Evolutionary conservation across 2,888 invertebrate species (phyloP), one percentile per base, ranked within the genome.

Genomic region (Brenthis daphne): DNA sequence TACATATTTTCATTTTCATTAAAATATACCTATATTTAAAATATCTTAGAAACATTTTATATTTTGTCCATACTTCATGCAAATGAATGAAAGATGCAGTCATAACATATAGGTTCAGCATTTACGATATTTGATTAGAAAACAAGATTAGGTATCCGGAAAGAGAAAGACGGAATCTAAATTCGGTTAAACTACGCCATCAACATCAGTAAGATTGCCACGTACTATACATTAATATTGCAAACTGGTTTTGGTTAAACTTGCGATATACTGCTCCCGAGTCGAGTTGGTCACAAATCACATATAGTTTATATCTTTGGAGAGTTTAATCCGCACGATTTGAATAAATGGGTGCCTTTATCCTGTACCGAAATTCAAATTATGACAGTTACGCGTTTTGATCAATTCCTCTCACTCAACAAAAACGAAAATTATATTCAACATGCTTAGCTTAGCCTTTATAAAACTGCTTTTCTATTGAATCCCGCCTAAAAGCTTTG

Each of bases 151-250:
- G 20, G 20, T 20, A 60, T 48, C n/a, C 24, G 54, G 47, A 67
- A 61, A 47, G 43, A 58, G 65, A 16, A 61, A 67, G 60, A 50
- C 60, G 48, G 24, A 48, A 37, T 37, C 48, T 48, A 61, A 67
- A 67, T 60, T 67, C 48, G 60, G 54, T 67, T 67, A 64, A 68
- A 68, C 61, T 69, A 69, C 72, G 75, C 74, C 80, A 78, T 76
- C 80, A 76, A 79, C 83, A 88, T 89, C 85, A 84, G 87, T 84
- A 87, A 83, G 84, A 84, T 84, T 81, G 80, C 84, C 89, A 86
- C 89, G 89, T 89, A 82, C 84, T 80, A 80, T 80, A 84, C 89
- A 89, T 89, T 89, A 89, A 89, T 89, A 89, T 87, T 84, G 85
- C 85, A 85, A 87, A 88, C 85, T 82, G 83, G 84, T 85, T 88